Evolutionary conservation across 2,113 vertebrate genomes (phyloP), one percentile per base, ranked within the genome.

Genomic region (Loxodonta africana): DNA sequence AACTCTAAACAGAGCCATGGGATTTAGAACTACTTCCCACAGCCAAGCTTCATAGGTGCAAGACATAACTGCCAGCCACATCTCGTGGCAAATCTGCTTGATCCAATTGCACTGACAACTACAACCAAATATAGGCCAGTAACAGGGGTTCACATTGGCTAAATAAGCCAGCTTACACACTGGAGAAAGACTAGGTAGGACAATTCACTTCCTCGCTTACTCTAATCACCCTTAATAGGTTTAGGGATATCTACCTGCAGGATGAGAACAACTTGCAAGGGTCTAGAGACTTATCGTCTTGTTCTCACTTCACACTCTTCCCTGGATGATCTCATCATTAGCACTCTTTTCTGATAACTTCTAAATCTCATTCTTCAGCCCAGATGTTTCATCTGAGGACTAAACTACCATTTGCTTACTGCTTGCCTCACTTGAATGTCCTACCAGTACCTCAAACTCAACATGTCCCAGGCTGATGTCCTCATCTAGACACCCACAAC

Each of bases 11-110:
- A 91, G 90, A 91, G 63, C 44, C 57, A 2, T 71, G 23, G 92
- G 93, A 89, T 94, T 63, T 95, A 65, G 94, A 95, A 51, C 73
- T 74, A n/a, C 48, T 91, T 84, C 48, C 95, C 8, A 10, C 69
- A 95, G 88, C 80, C 9, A 1, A 88, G 84, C 90, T 83, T 88
- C 73, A 20, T 82, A 77, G 92, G 63, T 94, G 25, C 69, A 92
- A 88, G 87, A 37, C 82, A 81, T 60, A 94, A n/a, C 46, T 83
- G 73, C 74, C 51, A 92, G 78, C 69, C 10, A 6, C 81, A 83
- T 77, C n/a, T 91, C 80, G 2, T 30, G 76, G 74, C n/a, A 77
- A 53, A 15, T 65, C 67, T 63, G 44, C 53, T 63, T 62, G 41
- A 88, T 74, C 84, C 44, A 48, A 33, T 48, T 33, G 33, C 41